Conservation (phyloP, 2,888 invertebrate genomes). For the Tetranychus truncatus region DNA sequence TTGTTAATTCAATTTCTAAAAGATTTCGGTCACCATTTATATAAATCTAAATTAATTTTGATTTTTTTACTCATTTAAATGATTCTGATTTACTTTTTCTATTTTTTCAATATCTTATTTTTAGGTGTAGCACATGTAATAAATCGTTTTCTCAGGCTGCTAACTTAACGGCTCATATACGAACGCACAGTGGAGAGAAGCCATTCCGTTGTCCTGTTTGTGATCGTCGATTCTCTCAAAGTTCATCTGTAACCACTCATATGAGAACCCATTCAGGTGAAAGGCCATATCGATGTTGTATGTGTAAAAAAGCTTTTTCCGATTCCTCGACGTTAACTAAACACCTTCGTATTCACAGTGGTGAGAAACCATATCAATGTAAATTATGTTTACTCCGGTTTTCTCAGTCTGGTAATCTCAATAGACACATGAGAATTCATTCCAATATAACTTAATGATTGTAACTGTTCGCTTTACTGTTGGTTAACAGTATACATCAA, state of each 20-base stretch:
- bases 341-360: conserved; percentile 63
- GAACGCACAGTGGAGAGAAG: conserved; percentile 92
- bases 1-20: neutral
- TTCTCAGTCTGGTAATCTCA: conserved; percentile 93
- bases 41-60: neutral
- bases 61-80: neutral
- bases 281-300: conserved; percentile 81
- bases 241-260: conserved; percentile 85
- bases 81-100: neutral
- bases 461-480: neutral
- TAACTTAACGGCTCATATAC: conserved; percentile 87
- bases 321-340: conserved; percentile 96
- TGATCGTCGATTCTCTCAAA: conserved; percentile 85
- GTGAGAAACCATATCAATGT: conserved; percentile 94
- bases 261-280: conserved; percentile 99
- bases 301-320: conserved; percentile 95
- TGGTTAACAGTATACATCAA: too few species aligned
- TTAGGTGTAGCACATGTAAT: conserved; percentile 64
- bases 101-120: neutral
- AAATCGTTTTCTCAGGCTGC: conserved; percentile 91
- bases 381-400: conserved; percentile 65
- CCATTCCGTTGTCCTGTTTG: conserved; percentile 95
- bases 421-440: conserved; percentile 96
- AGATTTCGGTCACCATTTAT: too few species aligned
- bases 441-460: conserved; percentile 18